These are phyloP conservation scores for Apaloderma vittatum DNA, from an alignment of 2,113 vertebrate genomes.

Conservation along the genomic window DNA sequence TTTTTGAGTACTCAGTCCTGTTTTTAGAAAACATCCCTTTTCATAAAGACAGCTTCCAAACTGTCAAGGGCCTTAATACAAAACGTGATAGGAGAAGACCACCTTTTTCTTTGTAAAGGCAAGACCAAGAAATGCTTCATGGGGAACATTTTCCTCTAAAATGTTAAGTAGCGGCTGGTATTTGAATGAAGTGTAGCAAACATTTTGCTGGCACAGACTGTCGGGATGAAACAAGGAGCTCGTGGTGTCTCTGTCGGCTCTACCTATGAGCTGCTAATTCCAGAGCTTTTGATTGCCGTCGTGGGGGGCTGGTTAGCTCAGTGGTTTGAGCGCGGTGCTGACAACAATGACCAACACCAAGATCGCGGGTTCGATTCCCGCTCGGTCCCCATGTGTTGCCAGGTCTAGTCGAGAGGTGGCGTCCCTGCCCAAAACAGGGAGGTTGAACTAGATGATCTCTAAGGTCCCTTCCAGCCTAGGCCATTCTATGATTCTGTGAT, in stretches of 20 bases:
- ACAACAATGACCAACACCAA: no score
- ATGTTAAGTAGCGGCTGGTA: not conserved
- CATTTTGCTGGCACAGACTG: not conserved
- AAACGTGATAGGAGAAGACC: not conserved
- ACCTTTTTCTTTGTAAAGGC: not conserved
- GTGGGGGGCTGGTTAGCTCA: no score
- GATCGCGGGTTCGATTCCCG: no score
- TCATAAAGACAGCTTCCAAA: not conserved
- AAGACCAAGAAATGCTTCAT: not conserved
- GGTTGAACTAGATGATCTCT: no score
- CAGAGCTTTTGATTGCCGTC: not conserved
- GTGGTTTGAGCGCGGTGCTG: no score
- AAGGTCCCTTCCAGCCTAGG: no score
- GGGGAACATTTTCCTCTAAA: not conserved
- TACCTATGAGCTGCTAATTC: not conserved
- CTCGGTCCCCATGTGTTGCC: no score
- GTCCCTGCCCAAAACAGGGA: no score
- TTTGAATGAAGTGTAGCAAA: not conserved
- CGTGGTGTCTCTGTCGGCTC: not conserved
- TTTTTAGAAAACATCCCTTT: not conserved
- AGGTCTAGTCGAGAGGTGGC: no score
- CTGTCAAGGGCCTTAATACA: conserved; percentile 37
- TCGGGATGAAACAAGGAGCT: not conserved
- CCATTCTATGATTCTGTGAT: no score
- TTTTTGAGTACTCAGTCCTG: not conserved